Percentiles rank a stretch among this genome's conserved stretches.
Conservation (phyloP, 2,113 vertebrate species). For the Trogon surrucura region DNA sequence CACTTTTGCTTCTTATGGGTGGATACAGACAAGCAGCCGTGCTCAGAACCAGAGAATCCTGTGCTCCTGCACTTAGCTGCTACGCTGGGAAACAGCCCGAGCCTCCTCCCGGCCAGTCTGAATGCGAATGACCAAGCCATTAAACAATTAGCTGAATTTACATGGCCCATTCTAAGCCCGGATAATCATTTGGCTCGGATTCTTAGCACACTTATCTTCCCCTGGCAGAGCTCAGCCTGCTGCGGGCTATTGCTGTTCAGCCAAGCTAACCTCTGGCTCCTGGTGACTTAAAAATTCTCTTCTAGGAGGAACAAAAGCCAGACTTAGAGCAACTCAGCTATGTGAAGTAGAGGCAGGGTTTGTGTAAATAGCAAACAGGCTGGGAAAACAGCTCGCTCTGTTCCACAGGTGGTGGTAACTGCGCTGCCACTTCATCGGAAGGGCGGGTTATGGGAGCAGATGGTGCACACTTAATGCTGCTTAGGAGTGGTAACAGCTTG, state of each 20-base stretch:
- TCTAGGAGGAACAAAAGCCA: neutral
- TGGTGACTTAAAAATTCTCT: neutral
- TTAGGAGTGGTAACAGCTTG: neutral
- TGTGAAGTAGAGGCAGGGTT: neutral
- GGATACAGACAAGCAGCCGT: neutral
- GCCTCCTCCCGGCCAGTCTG: neutral
- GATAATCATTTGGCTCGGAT: slow-evolving; percentile 15
- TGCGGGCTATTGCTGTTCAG: neutral
- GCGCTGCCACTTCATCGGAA: rapidly evolving
- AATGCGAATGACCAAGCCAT: neutral
- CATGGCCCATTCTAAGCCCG: slow-evolving; percentile 11
- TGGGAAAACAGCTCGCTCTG: neutral
- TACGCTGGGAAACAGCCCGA: neutral
- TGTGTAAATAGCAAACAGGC: neutral
- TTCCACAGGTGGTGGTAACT: neutral
- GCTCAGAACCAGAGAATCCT: neutral
- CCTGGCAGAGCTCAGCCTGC: slow-evolving; percentile 13
- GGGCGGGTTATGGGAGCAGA: neutral
- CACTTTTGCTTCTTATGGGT: rapidly evolving
- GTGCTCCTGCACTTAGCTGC: neutral
- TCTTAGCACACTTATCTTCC: neutral
- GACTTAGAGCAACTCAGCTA: neutral
- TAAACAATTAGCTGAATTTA: slow-evolving; percentile 47
- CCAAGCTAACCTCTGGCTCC: neutral
- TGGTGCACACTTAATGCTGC: neutral